These are phyloP conservation scores for Clinocottus analis DNA, from an alignment of 2,113 vertebrate genomes.

Conservation along the genomic window DNA sequence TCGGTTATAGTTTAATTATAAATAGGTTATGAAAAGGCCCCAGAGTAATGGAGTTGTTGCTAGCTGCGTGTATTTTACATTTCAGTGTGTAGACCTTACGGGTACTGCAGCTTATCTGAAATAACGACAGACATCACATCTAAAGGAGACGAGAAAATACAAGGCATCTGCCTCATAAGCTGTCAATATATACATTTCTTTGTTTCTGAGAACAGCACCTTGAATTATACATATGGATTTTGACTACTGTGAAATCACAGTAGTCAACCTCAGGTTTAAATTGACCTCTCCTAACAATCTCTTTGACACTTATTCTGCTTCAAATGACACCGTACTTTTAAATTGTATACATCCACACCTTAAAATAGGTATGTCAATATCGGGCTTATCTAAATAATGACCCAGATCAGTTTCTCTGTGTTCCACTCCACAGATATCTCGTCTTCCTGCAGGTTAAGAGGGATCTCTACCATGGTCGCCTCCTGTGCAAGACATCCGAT, in stretches of 20 bases:
- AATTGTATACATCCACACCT: background rate
- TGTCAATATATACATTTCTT: background rate
- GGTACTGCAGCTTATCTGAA: background rate
- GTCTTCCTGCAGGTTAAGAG: constrained; percentile 99
- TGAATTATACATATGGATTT: no score
- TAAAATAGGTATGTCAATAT: background rate
- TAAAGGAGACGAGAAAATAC: background rate
- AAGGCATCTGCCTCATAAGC: background rate
- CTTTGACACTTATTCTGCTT: background rate
- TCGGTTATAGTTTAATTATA: constrained; percentile 5
- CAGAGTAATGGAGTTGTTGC: background rate
- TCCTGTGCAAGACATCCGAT: constrained; percentile 97
- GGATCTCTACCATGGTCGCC: constrained; percentile 97
- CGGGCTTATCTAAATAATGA: constrained; percentile 24
- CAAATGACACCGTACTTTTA: background rate
- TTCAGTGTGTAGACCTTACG: background rate
- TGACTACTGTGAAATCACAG: no score
- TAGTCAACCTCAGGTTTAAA: background rate
- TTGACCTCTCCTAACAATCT: constrained; percentile 1
- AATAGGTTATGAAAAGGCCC: background rate
- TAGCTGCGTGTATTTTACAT: constrained; percentile 14
- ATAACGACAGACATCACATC: background rate
- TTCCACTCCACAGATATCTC: constrained; percentile 90
- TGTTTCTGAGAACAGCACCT: background rate
- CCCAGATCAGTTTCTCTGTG: constrained; percentile 41